A percentile compares a stretch with the other conserved stretches of the same genome.
Conservation (phyloP, 35 echinoderm and acorn worm species). For the Ptychodera flava region DNA sequence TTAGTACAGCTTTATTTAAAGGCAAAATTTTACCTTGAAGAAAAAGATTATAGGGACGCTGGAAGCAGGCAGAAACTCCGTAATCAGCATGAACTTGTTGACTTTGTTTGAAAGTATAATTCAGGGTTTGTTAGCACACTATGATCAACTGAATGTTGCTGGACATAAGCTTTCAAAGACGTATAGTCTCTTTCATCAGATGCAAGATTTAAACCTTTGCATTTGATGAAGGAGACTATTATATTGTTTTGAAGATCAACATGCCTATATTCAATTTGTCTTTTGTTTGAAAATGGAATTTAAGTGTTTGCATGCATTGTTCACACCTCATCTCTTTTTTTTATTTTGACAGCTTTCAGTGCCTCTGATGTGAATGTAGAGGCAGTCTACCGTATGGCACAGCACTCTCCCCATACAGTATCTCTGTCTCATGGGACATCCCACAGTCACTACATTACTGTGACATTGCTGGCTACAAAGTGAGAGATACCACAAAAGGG, state of each 20-base stretch:
- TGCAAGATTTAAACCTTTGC: too few relatives aligned
- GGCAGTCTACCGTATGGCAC: not conserved
- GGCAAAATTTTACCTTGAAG: not conserved
- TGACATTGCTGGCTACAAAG: slow-evolving; percentile 70
- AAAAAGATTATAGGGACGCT: not conserved
- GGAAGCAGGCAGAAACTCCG: not conserved
- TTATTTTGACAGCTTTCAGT: not conserved
- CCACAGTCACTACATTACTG: slow-evolving; percentile 56
- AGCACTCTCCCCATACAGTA: slow-evolving; percentile 7
- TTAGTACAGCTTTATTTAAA: not conserved
- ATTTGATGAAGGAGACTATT: too few relatives aligned
- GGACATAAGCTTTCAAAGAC: too few relatives aligned
- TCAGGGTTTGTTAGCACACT: too few relatives aligned
- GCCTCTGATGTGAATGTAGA: not conserved
- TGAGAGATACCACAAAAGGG: slow-evolving; percentile 24
- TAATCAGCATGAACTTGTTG: too few relatives aligned
- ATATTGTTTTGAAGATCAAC: too few relatives aligned
- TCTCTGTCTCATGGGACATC: slow-evolving; percentile 47
- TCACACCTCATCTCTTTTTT: not conserved
- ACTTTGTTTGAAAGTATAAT: too few relatives aligned
- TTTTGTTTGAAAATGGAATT: too few relatives aligned
- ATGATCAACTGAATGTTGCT: too few relatives aligned
- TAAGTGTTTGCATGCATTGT: not conserved
- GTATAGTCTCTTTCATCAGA: too few relatives aligned
- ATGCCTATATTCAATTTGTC: too few relatives aligned